These are phyloP conservation scores for Altica lythri DNA, from an alignment of 2,888 invertebrate genomes.

Conservation along the genomic window DNA sequence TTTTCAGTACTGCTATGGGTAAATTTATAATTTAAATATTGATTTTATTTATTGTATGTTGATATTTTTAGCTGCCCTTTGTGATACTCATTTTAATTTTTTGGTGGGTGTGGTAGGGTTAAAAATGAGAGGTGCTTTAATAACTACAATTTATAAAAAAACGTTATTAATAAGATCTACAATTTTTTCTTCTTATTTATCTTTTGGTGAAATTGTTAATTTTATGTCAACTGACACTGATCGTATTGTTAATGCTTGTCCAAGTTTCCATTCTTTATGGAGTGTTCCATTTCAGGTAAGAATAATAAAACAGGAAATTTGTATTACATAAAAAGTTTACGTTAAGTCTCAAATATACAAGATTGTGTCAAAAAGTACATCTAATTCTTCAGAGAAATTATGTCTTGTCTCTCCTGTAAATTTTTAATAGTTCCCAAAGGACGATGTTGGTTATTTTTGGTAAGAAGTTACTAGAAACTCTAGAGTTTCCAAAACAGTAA, in stretches of 20 bases:
- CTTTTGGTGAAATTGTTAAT: constrained; percentile 89
- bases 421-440: too few relatives aligned
- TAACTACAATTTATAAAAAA: constrained; percentile 81
- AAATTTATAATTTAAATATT: too few relatives aligned
- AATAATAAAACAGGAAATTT: too few relatives aligned
- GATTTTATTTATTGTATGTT: too few relatives aligned
- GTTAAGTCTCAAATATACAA: too few relatives aligned
- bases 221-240: constrained; percentile 97
- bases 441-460: too few relatives aligned
- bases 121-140: constrained; percentile 84
- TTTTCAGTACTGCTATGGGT: constrained; percentile 66
- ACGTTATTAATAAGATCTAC: constrained; percentile 59
- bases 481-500: too few relatives aligned
- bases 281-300: constrained; percentile 92
- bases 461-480: too few relatives aligned
- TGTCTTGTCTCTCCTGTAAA: too few relatives aligned
- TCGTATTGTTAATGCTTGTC: constrained; percentile 92
- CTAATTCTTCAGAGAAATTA: too few relatives aligned
- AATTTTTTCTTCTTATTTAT: constrained; percentile 56
- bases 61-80: constrained; percentile 75
- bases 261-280: constrained; percentile 96
- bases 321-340: too few relatives aligned
- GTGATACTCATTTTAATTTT: constrained; percentile 89
- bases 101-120: constrained; percentile 80
- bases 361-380: too few relatives aligned